Percentiles rank a stretch among this genome's conserved stretches.
These are phyloP conservation scores for Apolygus lucorum DNA, from an alignment of 1,140 invertebrate species.

Conservation along the genomic window DNA sequence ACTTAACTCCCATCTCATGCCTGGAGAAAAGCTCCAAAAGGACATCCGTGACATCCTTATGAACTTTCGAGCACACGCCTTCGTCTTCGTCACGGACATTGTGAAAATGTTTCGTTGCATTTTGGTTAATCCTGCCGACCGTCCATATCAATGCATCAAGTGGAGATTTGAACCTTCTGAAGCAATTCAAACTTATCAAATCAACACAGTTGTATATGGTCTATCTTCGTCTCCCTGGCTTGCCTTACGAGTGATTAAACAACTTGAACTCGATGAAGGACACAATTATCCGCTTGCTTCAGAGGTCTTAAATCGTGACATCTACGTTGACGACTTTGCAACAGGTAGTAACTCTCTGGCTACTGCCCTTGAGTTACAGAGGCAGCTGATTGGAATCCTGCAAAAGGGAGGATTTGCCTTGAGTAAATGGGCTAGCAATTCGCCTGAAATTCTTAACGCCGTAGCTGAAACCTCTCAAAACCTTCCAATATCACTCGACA, in stretches of 20 bases:
- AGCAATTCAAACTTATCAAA: background rate
- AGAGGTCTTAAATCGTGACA: no score
- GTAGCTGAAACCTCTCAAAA: no score
- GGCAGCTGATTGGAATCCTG: no score
- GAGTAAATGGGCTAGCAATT: no score
- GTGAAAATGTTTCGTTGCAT: background rate
- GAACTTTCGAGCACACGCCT: background rate
- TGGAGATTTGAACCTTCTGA: background rate
- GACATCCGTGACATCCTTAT: background rate
- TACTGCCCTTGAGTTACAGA: no score
- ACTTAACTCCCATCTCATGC: background rate
- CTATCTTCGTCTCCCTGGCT: background rate
- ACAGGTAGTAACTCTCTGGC: no score
- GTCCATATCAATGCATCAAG: background rate
- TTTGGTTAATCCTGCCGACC: background rate
- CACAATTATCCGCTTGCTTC: background rate
- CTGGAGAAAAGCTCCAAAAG: background rate
- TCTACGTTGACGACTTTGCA: no score
- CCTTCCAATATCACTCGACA: no score
- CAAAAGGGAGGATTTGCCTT: no score
- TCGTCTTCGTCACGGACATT: background rate
- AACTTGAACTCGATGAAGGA: background rate
- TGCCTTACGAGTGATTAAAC: background rate
- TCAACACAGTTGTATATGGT: background rate
- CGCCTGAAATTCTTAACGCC: no score